Evolutionary conservation across 2,888 invertebrate genomes (phyloP), one percentile per base, ranked within the genome.

Genomic region (Chalcosyrphus nemorum): DNA sequence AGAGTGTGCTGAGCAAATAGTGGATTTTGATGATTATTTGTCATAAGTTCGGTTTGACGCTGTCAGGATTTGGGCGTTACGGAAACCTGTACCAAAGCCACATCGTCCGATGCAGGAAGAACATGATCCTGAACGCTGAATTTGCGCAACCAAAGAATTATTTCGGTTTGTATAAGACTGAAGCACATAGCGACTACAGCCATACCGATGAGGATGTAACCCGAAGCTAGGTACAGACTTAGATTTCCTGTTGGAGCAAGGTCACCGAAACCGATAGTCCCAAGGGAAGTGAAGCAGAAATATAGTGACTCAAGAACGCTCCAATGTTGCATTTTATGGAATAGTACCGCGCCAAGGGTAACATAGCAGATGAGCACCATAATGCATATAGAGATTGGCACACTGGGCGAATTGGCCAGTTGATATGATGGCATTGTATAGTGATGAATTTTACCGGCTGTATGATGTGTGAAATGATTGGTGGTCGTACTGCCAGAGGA

Each of bases 241-340:
- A 96, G 90, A 87, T 95, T 95, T 86, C 93, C 92, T 32, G 91
- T 91, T 0, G 97, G 97, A 70, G 95, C 93, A 86, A 96, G 91
- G 88, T 96, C 95, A 0, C 97, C 97, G 88, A 97, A 96, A 1
- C 97, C 96, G 86, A 97, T 96, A 9, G 96, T 97, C 21, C 96
- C 96, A 84, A 95, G 92, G 81, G 94, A 95, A 15, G 95, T 95
- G 91, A 96, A 96, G 88, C 96, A 95, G 89, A 96, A 96, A 90
- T 95, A 96, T 81, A 95, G 93, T 32, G 98, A 97, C 89, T 98
- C 98, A 65, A 98, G 93, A 43, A 97, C 94, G 80, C 95, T 95
- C 99, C 99, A 99, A 87, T 95, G 94, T 91, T 99, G 99, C 89
- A 98, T 95, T 66, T 95, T 93, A 81, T 96, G 95, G 91, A 99